A percentile compares a stretch with the other conserved stretches of the same genome.
Conservation (phyloP, 2,888 invertebrate genomes). For the Synergus gifuensis region DNA sequence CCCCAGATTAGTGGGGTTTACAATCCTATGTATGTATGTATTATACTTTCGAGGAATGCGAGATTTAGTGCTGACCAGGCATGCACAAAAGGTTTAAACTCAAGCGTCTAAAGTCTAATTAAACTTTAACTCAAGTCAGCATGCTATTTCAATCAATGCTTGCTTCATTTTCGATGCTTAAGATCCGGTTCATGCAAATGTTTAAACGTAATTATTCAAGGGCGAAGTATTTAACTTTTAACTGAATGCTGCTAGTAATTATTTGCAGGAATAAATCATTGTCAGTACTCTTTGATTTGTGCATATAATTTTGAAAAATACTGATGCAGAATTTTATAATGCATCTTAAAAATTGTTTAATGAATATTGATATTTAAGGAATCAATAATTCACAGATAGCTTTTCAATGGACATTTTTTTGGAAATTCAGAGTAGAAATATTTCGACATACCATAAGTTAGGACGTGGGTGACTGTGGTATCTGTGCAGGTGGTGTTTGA, state of each 20-base stretch:
- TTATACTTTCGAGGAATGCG: not conserved
- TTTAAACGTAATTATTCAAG: not conserved
- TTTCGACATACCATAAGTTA: slow-evolving; percentile 79
- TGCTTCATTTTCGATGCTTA: not conserved
- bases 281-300: not conserved
- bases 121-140: slow-evolving; percentile 1
- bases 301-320: not conserved
- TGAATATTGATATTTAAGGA: not conserved
- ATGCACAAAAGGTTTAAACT: not conserved
- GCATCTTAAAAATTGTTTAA: too few species aligned
- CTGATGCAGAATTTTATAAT: not conserved
- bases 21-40: not conserved
- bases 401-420: not conserved
- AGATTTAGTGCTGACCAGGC: not conserved
- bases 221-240: not conserved
- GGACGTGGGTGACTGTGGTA: slow-evolving; percentile 80
- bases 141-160: not conserved
- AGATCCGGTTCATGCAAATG: not conserved
- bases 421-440: slow-evolving; percentile 30
- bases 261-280: not conserved
- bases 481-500: slow-evolving; percentile 52
- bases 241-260: not conserved
- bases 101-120: not conserved
- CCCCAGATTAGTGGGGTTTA: not conserved
- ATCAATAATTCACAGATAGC: not conserved